phyloP scores from a whole-genome alignment of 1,140 invertebrate species.

The Drosophila paulistorum region DNA sequence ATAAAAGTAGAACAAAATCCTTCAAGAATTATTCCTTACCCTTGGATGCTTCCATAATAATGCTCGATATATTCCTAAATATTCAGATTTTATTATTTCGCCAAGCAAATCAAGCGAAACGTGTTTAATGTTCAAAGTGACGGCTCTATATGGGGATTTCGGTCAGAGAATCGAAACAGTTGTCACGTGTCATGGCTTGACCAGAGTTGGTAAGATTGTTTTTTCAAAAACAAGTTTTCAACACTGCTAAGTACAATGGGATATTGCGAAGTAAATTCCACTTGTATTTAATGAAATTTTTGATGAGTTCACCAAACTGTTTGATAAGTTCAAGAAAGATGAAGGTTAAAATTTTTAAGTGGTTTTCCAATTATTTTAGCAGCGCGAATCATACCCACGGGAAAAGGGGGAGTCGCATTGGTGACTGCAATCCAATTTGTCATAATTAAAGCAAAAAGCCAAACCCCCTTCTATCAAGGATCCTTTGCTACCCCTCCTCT shows the following conservation, averaged over 20 bases:
- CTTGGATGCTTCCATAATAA: not conserved
- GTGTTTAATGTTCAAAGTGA: not conserved
- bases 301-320: no score
- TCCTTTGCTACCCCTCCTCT: no score
- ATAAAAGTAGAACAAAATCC: no score
- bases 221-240: no score
- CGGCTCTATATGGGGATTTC: not conserved
- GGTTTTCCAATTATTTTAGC: slow-evolving; percentile 25
- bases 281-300: no score
- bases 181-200: no score
- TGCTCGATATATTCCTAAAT: not conserved
- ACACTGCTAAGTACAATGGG: no score
- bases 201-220: no score
- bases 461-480: not conserved
- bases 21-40: not conserved
- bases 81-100: not conserved
- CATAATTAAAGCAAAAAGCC: not conserved
- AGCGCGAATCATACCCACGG: not conserved
- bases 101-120: not conserved
- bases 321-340: no score
- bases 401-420: not conserved
- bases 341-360: no score
- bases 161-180: no score
- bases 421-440: not conserved
- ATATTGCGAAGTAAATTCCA: no score